These are phyloP conservation scores for Standfussiana lucernea DNA, from an alignment of 2,888 invertebrate species.

Conservation along the genomic window DNA sequence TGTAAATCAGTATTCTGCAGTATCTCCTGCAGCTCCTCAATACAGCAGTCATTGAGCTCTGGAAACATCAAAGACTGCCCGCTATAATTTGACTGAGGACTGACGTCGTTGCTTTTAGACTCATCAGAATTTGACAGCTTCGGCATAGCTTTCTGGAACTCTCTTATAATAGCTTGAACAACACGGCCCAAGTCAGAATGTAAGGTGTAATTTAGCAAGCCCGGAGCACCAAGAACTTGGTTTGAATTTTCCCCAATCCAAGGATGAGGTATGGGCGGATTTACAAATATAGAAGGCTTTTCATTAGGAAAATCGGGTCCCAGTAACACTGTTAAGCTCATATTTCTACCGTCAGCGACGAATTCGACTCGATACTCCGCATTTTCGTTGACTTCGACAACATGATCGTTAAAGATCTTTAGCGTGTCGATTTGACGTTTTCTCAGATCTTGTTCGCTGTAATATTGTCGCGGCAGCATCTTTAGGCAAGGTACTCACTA, in stretches of 20 bases:
- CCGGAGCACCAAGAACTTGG: slow-evolving; percentile 94
- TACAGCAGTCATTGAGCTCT: slow-evolving; percentile 80
- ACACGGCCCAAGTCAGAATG: slow-evolving; percentile 95
- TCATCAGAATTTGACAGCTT: slow-evolving; percentile 82
- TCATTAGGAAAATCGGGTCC: slow-evolving; percentile 94
- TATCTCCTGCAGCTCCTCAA: slow-evolving; percentile 93
- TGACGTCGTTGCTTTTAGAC: slow-evolving; percentile 77
- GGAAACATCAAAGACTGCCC: slow-evolving; percentile 81
- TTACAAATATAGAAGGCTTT: slow-evolving; percentile 93
- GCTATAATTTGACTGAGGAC: slow-evolving; percentile 78
- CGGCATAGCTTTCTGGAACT: slow-evolving; percentile 91
- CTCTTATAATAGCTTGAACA: slow-evolving; percentile 95
- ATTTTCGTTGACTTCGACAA: slow-evolving; percentile 93
- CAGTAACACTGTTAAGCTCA: slow-evolving; percentile 92
- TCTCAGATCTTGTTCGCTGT: slow-evolving; percentile 90
- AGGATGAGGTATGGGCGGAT: slow-evolving; percentile 92
- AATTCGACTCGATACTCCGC: slow-evolving; percentile 94
- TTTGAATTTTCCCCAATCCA: slow-evolving; percentile 93
- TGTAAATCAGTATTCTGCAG: slow-evolving; percentile 93
- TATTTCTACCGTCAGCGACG: slow-evolving; percentile 91
- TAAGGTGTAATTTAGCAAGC: slow-evolving; percentile 93
- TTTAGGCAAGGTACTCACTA: slow-evolving; percentile 41
- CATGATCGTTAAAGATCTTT: slow-evolving; percentile 96
- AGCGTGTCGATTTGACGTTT: slow-evolving; percentile 95
- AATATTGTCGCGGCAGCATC: slow-evolving; percentile 91